These are phyloP conservation scores for Axis porcinus DNA, from an alignment of 2,113 vertebrate genomes.

Conservation along the genomic window DNA sequence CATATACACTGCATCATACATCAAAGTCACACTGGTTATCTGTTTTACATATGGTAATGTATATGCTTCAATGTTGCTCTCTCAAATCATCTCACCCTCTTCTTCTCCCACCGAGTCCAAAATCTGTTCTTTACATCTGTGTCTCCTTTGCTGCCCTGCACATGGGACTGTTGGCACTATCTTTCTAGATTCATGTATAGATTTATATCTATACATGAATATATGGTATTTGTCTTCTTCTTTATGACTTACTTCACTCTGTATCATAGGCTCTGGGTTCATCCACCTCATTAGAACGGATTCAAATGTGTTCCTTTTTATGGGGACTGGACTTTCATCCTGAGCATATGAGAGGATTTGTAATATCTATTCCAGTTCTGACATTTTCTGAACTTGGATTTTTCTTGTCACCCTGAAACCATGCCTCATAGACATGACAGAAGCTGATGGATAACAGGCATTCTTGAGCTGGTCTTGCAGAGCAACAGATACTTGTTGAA, in stretches of 20 bases:
- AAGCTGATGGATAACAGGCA: not conserved
- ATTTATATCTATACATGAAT: not conserved
- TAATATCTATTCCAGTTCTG: not conserved
- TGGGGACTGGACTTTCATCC: not conserved
- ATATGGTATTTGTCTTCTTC: not conserved
- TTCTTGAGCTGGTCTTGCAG: not conserved
- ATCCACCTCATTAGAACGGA: not conserved
- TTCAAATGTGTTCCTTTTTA: not conserved
- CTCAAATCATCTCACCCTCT: not conserved
- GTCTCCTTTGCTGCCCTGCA: not conserved
- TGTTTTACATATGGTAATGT: not conserved
- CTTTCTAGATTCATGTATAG: not conserved
- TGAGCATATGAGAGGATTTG: rapidly evolving
- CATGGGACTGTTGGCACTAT: not conserved
- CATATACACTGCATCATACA: rapidly evolving
- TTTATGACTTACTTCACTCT: not conserved
- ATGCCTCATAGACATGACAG: not conserved
- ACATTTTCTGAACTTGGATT: not conserved
- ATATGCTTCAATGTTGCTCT: not conserved
- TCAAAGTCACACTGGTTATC: not conserved
- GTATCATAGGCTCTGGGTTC: not conserved
- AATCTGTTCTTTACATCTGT: not conserved
- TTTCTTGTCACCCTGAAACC: not conserved
- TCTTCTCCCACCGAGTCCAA: not conserved
- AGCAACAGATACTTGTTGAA: not conserved